phyloP scores from a whole-genome alignment of 2,888 invertebrate species.

The Autographa pulchrina region DNA sequence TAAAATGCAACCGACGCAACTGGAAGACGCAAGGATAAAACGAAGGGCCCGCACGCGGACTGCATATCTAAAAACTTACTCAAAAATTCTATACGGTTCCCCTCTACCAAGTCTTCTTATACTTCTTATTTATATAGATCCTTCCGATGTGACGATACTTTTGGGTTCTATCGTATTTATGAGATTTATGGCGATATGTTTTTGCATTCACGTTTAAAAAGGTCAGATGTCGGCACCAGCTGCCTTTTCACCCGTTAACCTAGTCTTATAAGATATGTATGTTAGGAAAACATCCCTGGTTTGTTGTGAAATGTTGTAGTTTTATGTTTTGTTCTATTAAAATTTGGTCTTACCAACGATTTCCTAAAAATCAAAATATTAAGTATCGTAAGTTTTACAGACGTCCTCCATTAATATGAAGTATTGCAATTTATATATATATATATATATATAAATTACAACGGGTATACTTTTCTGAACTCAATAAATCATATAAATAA shows the following conservation, averaged over 20 bases:
- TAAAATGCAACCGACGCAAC: constrained; percentile 80
- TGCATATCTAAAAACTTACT: constrained; percentile 77
- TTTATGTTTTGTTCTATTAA: neutral
- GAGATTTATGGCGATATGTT: constrained; percentile 14
- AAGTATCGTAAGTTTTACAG: too few species aligned
- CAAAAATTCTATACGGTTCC: constrained; percentile 76
- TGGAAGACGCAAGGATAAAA: constrained; percentile 71
- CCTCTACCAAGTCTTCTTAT: constrained; percentile 58
- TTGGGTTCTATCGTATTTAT: constrained; percentile 11
- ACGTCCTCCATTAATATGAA: too few species aligned
- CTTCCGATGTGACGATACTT: constrained; percentile 5
- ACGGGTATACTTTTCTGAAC: too few species aligned
- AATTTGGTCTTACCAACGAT: neutral
- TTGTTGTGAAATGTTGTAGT: neutral
- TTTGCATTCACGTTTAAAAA: neutral
- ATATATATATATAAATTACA: too few species aligned
- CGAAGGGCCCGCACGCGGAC: constrained; percentile 73
- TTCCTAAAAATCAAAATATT: too few species aligned
- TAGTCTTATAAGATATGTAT: neutral
- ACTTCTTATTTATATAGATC: constrained; percentile 39
- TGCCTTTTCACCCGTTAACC: constrained; percentile 2
- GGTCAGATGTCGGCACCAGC: neutral
- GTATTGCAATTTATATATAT: too few species aligned
- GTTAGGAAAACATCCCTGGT: neutral
- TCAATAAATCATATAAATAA: too few species aligned